phyloP scores from a whole-genome alignment of 1,140 invertebrate genomes.

The Diabrotica virgifera region DNA sequence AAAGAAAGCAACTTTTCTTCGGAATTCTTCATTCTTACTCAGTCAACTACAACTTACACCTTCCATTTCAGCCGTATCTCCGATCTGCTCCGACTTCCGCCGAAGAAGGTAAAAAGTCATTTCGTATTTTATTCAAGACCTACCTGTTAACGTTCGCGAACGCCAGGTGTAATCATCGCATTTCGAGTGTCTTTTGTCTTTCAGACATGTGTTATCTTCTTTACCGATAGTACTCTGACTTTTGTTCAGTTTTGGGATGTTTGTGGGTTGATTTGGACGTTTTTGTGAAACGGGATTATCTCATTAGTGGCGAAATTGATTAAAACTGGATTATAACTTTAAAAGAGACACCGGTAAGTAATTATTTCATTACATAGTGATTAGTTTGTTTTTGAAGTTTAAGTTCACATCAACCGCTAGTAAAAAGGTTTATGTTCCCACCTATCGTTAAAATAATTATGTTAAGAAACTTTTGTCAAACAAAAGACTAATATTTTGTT shows the following conservation, averaged over 20 bases:
- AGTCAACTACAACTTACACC: conserved; percentile 1
- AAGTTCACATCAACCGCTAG: too few relatives aligned
- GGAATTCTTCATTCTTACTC: neutral
- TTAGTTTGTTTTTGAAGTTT: too few relatives aligned
- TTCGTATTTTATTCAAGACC: conserved; percentile 18
- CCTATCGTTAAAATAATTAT: too few relatives aligned
- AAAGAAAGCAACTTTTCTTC: neutral
- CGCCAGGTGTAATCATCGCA: conserved; percentile 36
- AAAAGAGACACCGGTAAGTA: conserved; percentile 31
- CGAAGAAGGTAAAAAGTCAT: conserved; percentile 11
- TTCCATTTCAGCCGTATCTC: neutral
- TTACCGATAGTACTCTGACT: conserved; percentile 5
- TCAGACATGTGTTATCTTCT: conserved; percentile 22
- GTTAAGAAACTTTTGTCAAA: too few relatives aligned
- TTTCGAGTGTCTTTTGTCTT: conserved; percentile 27
- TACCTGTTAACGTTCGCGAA: conserved; percentile 22
- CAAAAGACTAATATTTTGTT: too few relatives aligned
- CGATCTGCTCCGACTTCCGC: conserved; percentile 12
- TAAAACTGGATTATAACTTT: conserved; percentile 38
- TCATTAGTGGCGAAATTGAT: conserved; percentile 4
- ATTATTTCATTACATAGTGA: too few relatives aligned
- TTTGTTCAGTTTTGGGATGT: neutral
- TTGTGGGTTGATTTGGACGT: conserved; percentile 4
- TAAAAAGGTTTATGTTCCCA: too few relatives aligned
- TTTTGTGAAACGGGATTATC: conserved; percentile 9